phyloP scores from a whole-genome alignment of 2,888 invertebrate species.

The Chrysodeixis includens region DNA sequence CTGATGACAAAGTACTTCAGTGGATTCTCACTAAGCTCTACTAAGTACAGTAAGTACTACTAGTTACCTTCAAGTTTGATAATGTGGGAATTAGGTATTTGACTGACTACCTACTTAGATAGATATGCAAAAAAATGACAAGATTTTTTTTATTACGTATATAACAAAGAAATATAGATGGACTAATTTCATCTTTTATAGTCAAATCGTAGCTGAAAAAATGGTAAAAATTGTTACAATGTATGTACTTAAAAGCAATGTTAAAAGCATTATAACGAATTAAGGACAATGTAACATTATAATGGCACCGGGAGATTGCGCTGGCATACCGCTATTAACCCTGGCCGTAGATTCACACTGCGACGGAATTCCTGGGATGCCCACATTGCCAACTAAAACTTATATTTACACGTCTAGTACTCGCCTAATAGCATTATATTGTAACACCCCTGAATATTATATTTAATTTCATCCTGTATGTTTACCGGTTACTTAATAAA shows the following conservation, averaged over 20 bases:
- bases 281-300: not conserved
- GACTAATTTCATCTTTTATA: too few species aligned
- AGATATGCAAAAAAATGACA: too few species aligned
- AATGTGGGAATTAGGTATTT: too few species aligned
- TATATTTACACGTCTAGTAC: not conserved
- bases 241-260: not conserved
- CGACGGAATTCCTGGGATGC: not conserved
- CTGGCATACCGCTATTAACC: constrained; percentile 1
- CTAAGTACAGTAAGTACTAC: too few species aligned
- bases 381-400: not conserved
- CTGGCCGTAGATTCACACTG: constrained; percentile 2
- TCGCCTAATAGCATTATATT: not conserved
- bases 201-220: too few species aligned
- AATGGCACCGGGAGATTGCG: constrained; percentile 3
- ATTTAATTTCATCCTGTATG: not conserved
- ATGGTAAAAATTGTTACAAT: not conserved
- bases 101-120: too few species aligned
- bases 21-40: too few species aligned
- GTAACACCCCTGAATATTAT: constrained; percentile 1
- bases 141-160: too few species aligned
- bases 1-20: too few species aligned
- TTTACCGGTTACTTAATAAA: not conserved
- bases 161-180: too few species aligned
- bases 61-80: too few species aligned
- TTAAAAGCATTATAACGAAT: not conserved